These are phyloP conservation scores for Alcedo atthis DNA, from an alignment of 2,797 vertebrate genomes.

Conservation along the genomic window DNA sequence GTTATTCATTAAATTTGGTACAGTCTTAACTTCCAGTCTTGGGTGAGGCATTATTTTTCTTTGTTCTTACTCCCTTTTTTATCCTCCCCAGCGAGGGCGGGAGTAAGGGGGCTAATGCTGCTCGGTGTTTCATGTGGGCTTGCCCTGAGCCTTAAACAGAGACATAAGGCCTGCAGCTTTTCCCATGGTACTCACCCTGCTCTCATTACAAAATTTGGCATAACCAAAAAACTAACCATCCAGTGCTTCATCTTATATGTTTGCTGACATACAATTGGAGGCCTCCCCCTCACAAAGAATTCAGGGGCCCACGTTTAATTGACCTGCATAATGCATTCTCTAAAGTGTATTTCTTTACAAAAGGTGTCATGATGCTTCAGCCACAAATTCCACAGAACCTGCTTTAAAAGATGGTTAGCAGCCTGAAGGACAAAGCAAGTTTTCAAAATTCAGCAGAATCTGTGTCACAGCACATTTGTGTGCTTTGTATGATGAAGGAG, in stretches of 20 bases:
- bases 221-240: not conserved
- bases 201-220: not conserved
- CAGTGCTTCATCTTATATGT: not conserved
- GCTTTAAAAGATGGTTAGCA: not conserved
- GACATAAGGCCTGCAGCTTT: not conserved
- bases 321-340: not conserved
- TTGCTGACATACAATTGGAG: not conserved
- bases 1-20: too few species aligned
- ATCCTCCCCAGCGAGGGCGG: too few species aligned
- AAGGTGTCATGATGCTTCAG: not conserved
- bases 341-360: not conserved
- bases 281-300: not conserved
- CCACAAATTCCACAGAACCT: not conserved
- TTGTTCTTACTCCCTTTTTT: too few species aligned
- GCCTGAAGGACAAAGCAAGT: not conserved
- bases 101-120: too few species aligned
- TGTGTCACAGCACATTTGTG: not conserved
- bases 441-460: not conserved
- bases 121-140: too few species aligned
- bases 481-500: not conserved
- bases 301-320: not conserved
- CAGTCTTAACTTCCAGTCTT: too few species aligned
- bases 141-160: too few species aligned
- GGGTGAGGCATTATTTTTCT: too few species aligned
- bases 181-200: not conserved